Evolutionary conservation across 2,113 vertebrate species (phyloP), one percentile per base, ranked within the genome.

Genomic region (Plotosus lineatus): DNA sequence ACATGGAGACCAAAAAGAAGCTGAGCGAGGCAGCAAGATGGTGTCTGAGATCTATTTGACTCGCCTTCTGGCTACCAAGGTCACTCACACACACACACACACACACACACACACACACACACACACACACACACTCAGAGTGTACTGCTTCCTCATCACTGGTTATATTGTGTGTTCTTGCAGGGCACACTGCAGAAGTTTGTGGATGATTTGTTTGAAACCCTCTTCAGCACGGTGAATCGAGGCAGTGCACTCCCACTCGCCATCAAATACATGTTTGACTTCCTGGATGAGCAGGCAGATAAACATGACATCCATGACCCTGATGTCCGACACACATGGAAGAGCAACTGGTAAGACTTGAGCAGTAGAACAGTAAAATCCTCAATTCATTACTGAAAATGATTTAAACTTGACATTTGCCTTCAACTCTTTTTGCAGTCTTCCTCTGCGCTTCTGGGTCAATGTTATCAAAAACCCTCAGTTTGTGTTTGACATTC

Each of bases 211-310:
- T 88, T 99, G 40, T 98, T 99, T 0, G 97, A 99, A 94, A 99
- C 97, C 19, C 86, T 99, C 85, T 99, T 99, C 94, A 99, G 97
- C 82, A 99, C 97, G 0, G 97, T 97, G 82, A 96, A 98, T 88
- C 90, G 97, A 8, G 97, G 97, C 86, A 97, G 95, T 33, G 95
- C 96, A 0, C 95, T 99, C n/a, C 97, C 97, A 0, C 90, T 98
- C 51, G 97, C 97, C 91, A 99, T 99, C 92, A 99, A 99, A 86
- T 99, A 99, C 89, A 99, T 99, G 97, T 99, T 99, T 3, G 97
- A 99, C 79, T 99, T 98, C 92, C 89, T 99, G 94, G 97, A 99
- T 8, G 97, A 99, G 90, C 97, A 99, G 91, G 97, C 97, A 0
- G 97, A 99, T 90, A 95, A 94, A 83, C 97, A 99, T 9, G 88